Evolutionary conservation across 1,140 invertebrate species (phyloP), one percentile per base, ranked within the genome.

Genomic region (Dolichoris vasculosae): DNA sequence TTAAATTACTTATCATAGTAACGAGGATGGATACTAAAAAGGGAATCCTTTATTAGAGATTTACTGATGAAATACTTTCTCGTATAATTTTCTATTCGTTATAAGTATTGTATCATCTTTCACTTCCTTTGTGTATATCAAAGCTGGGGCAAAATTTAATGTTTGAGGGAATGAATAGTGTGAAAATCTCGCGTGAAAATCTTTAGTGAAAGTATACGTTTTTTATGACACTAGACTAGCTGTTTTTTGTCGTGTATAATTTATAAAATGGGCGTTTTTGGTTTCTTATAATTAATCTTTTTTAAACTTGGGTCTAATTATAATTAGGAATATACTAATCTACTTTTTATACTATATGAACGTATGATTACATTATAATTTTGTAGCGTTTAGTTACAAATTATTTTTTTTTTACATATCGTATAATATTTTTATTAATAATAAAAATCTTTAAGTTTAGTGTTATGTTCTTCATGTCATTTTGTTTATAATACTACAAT

Each of bases 61-160:
- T n/a, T n/a, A n/a, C n/a, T n/a, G n/a, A n/a, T n/a, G n/a, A n/a
- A n/a, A n/a, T n/a, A n/a, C n/a, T n/a, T n/a, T 9, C 48, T 51
- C 17, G 17, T 64, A 64, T 7, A 23, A 64, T 64, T 64, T 64
- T 64, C n/a, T 17, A 8, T 30, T 64, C 63, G 7, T 17, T 64
- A n/a, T 51, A 51, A 9, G 20, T 73, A 38, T 46, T 30, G 40
- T 11, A 46, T 75, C 15, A 48, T 30, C 15, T 1, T 43, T 73
- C 7, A 30, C n/a, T 75, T 48, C 26, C 26, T 30, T 35, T 48
- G 15, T 55, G 7, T 35, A 35, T 9, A 51, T 23, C 11, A 4
- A 3, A 35, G 17, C 23, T 51, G 15, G 26, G 20, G 59, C 3
- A 69, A 84, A 78, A 84, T 76, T 84, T 76, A 84, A 43, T n/a